Evolutionary conservation across 2,797 vertebrate genomes (phyloP).

Genomic region (Catharus ustulatus): DNA sequence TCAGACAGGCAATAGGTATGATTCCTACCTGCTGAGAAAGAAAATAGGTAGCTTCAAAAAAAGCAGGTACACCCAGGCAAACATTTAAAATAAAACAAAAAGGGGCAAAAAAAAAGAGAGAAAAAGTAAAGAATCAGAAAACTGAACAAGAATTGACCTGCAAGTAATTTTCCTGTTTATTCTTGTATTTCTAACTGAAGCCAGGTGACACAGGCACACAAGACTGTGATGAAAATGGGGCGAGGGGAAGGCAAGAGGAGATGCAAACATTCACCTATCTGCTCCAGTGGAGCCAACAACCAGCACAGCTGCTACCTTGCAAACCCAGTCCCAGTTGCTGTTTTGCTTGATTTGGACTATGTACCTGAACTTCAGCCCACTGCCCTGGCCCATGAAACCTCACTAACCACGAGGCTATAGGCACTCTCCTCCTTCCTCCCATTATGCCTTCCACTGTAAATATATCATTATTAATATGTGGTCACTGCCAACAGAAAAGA

Average conservation of each 20-base stretch:
- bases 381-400: background rate
- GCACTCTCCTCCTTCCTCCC: background rate
- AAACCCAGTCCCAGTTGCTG: background rate
- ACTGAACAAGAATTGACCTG: background rate
- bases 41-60: background rate
- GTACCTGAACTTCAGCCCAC: slow-evolving; percentile 20
- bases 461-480: background rate
- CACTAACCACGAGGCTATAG: background rate
- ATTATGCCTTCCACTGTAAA: background rate
- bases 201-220: background rate
- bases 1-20: background rate
- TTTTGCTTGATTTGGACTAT: slow-evolving; percentile 4
- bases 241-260: background rate
- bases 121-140: background rate
- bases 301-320: background rate
- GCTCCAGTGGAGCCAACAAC: background rate
- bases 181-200: background rate
- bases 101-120: no score
- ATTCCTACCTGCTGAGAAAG: background rate
- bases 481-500: background rate
- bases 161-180: background rate
- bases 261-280: background rate
- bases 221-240: background rate
- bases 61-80: background rate
- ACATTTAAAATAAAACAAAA: background rate